Evolutionary conservation across 2,797 vertebrate species (phyloP), one percentile per base, ranked within the genome.

Genomic region (Macrochelys suwanniensis): DNA sequence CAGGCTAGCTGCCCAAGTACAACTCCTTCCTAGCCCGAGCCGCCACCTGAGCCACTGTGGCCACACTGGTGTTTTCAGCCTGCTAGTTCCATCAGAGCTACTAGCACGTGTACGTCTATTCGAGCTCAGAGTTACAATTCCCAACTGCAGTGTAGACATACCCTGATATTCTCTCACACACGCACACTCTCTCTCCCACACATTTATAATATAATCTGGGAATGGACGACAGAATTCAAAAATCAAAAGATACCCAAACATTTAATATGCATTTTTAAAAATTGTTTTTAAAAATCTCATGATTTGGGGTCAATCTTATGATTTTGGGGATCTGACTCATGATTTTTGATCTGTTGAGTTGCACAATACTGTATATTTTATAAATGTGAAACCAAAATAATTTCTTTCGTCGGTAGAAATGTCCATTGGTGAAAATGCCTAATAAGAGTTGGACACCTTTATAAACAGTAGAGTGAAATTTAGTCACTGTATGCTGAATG

Each of bases 401-500:
- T 68, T 19, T 81, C 49, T 89, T 89, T 91, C 82, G 59, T 79
- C 78, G 33, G 42, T 54, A 57, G n/a, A 83, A 85, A 53, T 82
- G 74, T 84, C 57, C 21, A 9, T 85, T 80, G 88, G 82, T 84
- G 84, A 84, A 80, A 90, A 16, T 85, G 74, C 71, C 82, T 21
- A 51, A 77, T 91, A 80, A 61, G 93, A 95, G 85, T 54, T 92
- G 77, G 50, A 87, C 89, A 83, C 86, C 90, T 93, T 17, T 37
- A 68, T 68, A 37, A 68, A 68, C 5, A 37, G 65, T 19, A 37
- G n/a, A 68, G n/a, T 68, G n/a, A 85, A 91, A 85, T 96, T 95
- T 80, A 82, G 31, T 37, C 65, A 68, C 19, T 37, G 16, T 65
- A 59, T 50, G 45, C 45, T 79, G 85, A 83, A 89, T 8, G 10